These are phyloP conservation scores for Synanthedon andrenaeformis DNA, from an alignment of 2,888 invertebrate species.

Conservation along the genomic window DNA sequence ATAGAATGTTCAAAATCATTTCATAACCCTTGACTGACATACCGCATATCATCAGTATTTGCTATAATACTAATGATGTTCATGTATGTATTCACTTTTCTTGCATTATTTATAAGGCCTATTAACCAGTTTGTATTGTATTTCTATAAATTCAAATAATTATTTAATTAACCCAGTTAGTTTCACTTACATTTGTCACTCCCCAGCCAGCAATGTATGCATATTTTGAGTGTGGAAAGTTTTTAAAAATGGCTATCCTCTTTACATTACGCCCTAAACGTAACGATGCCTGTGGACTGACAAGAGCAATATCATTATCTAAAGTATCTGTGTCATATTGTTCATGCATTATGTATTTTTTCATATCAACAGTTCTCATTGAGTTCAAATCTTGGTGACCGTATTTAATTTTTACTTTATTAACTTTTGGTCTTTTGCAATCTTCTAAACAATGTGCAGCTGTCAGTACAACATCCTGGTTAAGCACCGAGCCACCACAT, in stretches of 20 bases:
- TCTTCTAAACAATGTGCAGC: slow-evolving; percentile 22
- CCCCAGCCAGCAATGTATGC: slow-evolving; percentile 22
- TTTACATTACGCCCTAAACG: slow-evolving; percentile 8
- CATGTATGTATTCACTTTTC: too few species aligned
- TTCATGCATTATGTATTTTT: slow-evolving; percentile 12
- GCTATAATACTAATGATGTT: too few species aligned
- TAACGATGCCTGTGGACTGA: slow-evolving; percentile 7
- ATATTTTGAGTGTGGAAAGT: slow-evolving; percentile 7
- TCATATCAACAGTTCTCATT: background rate
- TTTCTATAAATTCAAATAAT: too few species aligned
- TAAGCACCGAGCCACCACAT: slow-evolving; percentile 29
- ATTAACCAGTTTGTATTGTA: too few species aligned
- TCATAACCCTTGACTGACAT: too few species aligned
- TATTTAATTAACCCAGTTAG: too few species aligned
- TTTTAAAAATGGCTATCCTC: slow-evolving; percentile 12
- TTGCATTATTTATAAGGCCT: too few species aligned
- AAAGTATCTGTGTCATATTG: slow-evolving; percentile 8
- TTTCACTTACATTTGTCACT: slow-evolving; percentile 14
- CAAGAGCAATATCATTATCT: slow-evolving; percentile 17
- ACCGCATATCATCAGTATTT: too few species aligned
- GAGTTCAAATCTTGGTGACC: slow-evolving; percentile 11
- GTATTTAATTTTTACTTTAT: background rate
- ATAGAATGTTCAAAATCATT: too few species aligned
- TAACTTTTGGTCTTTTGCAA: background rate
- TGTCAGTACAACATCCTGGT: slow-evolving; percentile 19